phyloP scores from a whole-genome alignment of 2,113 vertebrate species.

The Pongo abelii region DNA sequence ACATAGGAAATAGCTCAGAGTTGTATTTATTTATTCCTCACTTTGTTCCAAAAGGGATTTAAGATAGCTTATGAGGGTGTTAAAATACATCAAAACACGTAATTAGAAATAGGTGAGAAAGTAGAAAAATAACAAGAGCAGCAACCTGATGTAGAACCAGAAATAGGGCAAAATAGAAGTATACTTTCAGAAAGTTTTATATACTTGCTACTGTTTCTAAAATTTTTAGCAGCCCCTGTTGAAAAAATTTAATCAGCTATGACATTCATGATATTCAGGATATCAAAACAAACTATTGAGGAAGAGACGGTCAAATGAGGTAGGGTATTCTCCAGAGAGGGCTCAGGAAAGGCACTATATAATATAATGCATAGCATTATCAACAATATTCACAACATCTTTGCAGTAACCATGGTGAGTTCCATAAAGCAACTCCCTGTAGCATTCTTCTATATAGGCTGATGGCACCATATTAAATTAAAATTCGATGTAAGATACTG shows the following conservation, averaged over 20 bases:
- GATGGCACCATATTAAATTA: not conserved
- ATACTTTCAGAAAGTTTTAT: constrained; percentile 26
- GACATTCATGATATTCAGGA: not conserved
- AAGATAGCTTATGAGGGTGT: constrained; percentile 58
- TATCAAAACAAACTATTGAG: not conserved
- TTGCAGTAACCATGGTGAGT: not conserved
- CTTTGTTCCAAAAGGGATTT: constrained; percentile 67
- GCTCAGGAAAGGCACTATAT: not conserved
- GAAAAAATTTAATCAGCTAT: not conserved
- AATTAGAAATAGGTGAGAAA: constrained; percentile 70
- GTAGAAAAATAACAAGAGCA: constrained; percentile 33
- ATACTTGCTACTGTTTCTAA: not conserved
- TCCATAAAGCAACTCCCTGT: not conserved
- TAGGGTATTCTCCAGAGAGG: not conserved
- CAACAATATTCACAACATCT: not conserved
- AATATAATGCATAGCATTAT: not conserved
- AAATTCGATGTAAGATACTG: not conserved
- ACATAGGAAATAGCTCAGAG: constrained; percentile 59
- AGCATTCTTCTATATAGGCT: not conserved
- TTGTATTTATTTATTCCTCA: constrained; percentile 66
- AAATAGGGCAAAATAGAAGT: not conserved
- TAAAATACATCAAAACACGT: constrained; percentile 65
- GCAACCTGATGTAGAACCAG: constrained; percentile 44
- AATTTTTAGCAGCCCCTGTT: not conserved
- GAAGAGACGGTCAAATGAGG: not conserved